Percentiles rank a stretch among this genome's conserved stretches.
These are phyloP conservation scores for Atta colombica DNA, from an alignment of 1,140 invertebrate genomes.

Conservation along the genomic window DNA sequence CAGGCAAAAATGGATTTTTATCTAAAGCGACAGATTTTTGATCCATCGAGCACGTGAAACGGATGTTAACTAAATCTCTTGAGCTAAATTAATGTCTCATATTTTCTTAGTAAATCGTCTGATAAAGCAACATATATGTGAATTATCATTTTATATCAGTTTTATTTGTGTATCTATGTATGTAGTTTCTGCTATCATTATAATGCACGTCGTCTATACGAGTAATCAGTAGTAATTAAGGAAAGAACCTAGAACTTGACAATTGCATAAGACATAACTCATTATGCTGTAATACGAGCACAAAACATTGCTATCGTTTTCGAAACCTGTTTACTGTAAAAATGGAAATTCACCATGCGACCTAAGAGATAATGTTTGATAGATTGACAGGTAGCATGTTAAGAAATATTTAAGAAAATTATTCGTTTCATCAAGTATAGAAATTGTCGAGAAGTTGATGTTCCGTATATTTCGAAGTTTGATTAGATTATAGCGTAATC, in stretches of 20 bases:
- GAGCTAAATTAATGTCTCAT: neutral
- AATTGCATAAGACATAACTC: neutral
- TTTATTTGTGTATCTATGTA: neutral
- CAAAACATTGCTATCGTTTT: neutral
- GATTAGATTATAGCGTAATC: conserved; percentile 1
- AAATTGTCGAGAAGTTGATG: neutral
- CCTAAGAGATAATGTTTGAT: neutral
- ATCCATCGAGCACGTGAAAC: neutral
- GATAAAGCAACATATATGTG: neutral
- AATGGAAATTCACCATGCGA: conserved; percentile 1
- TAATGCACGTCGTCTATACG: neutral
- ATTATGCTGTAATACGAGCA: neutral
- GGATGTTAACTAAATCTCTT: neutral
- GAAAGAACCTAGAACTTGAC: neutral
- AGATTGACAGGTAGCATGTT: neutral
- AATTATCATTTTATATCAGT: conserved; percentile 12
- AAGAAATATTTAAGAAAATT: neutral
- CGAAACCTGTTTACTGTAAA: neutral
- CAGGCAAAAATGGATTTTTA: neutral
- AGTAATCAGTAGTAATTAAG: conserved; percentile 1
- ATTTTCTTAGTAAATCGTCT: conserved; percentile 16
- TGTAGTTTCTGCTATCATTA: conserved; percentile 5
- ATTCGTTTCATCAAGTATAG: neutral
- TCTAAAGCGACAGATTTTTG: neutral
- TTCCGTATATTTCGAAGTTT: neutral